Conservation (phyloP, 2,113 vertebrate genomes). For the Notarius quadriscutis region DNA sequence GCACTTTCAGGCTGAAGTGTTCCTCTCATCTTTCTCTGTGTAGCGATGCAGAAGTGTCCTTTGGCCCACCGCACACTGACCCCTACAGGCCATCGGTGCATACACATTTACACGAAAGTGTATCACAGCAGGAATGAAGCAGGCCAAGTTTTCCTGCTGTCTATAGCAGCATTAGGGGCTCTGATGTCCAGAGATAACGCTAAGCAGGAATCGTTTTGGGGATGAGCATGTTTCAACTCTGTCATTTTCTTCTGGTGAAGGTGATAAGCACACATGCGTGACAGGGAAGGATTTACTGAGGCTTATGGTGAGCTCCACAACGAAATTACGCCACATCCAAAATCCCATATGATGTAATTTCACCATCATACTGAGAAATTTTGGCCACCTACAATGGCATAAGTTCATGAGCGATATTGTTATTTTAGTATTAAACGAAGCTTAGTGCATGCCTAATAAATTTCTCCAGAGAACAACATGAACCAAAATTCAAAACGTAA, state of each 20-base stretch:
- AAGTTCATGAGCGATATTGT: slow-evolving; percentile 2
- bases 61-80: slow-evolving; percentile 15
- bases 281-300: slow-evolving; percentile 27
- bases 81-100: slow-evolving; percentile 11
- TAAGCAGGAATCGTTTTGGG: background rate
- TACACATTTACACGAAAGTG: background rate
- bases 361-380: slow-evolving; percentile 18
- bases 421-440: background rate
- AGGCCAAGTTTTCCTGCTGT: slow-evolving; percentile 9
- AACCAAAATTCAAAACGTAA: background rate
- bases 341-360: slow-evolving; percentile 28
- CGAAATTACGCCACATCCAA: background rate
- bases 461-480: background rate
- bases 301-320: slow-evolving; percentile 16
- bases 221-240: slow-evolving; percentile 27
- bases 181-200: background rate
- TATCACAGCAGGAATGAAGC: background rate
- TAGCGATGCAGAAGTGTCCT: background rate
- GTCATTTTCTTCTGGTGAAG: slow-evolving; percentile 19
- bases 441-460: slow-evolving; percentile 2
- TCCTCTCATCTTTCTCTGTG: background rate
- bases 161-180: slow-evolving; percentile 5
- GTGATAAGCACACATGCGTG: slow-evolving; percentile 33
- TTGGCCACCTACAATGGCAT: slow-evolving; percentile 7
- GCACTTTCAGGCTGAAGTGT: background rate